A percentile compares a stretch with the other conserved stretches of the same genome.
Evolutionary conservation across 2,888 invertebrate species (phyloP).

Genomic region (Pristionchus exspectatus): DNA sequence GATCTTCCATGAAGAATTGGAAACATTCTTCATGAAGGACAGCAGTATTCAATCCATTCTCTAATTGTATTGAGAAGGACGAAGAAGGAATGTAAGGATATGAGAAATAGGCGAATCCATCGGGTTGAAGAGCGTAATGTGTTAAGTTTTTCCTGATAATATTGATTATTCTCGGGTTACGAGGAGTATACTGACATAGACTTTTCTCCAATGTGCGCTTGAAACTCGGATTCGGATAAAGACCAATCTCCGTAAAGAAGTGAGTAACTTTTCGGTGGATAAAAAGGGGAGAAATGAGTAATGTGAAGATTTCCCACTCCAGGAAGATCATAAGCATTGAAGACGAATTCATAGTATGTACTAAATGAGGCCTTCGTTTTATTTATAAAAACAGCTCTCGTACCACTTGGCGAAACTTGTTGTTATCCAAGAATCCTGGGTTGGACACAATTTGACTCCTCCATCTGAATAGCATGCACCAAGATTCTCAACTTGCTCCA

Average conservation of each 20-base stretch:
- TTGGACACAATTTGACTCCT: background rate
- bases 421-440: background rate
- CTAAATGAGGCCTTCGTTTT: background rate
- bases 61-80: conserved; percentile 18
- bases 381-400: background rate
- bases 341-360: background rate
- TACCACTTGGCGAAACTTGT: background rate
- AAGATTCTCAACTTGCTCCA: background rate
- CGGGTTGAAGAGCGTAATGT: background rate
- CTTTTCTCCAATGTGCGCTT: background rate
- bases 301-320: background rate
- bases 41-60: conserved; percentile 4
- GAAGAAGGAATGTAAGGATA: background rate
- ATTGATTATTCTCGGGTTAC: background rate
- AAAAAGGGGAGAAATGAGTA: conserved; percentile 5
- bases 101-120: background rate
- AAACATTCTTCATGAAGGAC: conserved; percentile 1
- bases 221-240: background rate
- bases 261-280: background rate
- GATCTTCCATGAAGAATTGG: conserved; percentile 38
- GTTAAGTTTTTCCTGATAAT: background rate
- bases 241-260: conserved; percentile 2
- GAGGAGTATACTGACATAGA: background rate
- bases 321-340: background rate
- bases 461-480: background rate